Evolutionary conservation across 2,888 invertebrate genomes (phyloP), one percentile per base, ranked within the genome.

Genomic region (Tortrix viridana): DNA sequence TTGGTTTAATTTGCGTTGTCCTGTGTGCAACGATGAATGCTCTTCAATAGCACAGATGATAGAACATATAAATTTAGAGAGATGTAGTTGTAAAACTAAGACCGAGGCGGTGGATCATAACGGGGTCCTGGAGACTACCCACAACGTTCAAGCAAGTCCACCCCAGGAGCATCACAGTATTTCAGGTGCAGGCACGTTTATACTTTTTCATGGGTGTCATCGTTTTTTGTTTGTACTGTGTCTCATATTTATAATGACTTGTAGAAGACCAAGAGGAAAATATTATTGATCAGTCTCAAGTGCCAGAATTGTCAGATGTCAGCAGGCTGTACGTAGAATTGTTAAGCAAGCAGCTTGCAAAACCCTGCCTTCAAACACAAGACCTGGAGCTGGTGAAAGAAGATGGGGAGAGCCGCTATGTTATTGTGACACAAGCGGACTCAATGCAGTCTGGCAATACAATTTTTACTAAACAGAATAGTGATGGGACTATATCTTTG

Each of bases 1-100:
- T 54, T 71, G 79, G 60, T 73, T 78, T 19, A 94, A 94, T 82
- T 76, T 95, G 62, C 84, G 85, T 71, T 95, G 95, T 73, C 93
- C 95, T 19, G 81, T 93, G 66, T 95, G 95, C 77, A 88, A 89
- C 32, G 81, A 82, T 69, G 89, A 92, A 72, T 93, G 91, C 68
- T 84, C 92, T 50, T 92, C 93, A 4, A 76, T 95, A 56, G 79
- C 85, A 54, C 89, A 92, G 49, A 86, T 95, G 48, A 92, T 93
- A 67, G 91, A 93, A 55, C 95, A 95, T 81, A 83, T 95, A 67
- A 93, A 88, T 60, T 74, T 76, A 62, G 83, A 82, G 65, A 77
- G 80, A 70, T 90, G 90, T 70, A 72, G 77, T 18, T 68, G 71
- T 60, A 68, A 71, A 66, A 57, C 52, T 57, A 49, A 52, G 54